Evolutionary conservation across 2,797 vertebrate species (phyloP), one percentile per base, ranked within the genome.

Genomic region (Sebastes umbrosus): DNA sequence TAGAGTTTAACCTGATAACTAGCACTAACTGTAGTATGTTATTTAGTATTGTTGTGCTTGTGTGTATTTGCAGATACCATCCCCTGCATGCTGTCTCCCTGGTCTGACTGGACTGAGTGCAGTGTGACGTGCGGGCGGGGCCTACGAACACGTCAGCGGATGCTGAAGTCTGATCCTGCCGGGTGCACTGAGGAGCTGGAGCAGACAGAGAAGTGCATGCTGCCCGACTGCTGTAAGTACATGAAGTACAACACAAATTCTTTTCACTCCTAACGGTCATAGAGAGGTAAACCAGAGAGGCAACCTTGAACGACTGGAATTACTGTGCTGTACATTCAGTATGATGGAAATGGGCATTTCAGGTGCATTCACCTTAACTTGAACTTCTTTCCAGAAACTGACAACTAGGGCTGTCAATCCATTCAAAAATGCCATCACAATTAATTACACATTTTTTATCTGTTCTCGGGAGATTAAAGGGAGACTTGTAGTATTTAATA

Each of bases 41-140:
- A 43, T 43, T 43, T 43, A 14, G 39, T 43, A 43, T 43, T 43
- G 5, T 16, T 43, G 39, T 43, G 39, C 39, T 43, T 43, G 39
- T 43, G 62, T 59, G 14, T 14, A 3, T 43, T 16, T 50, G 31
- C 84, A 94, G 93, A 93, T 5, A 77, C 82, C 57, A 68, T 90
- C 65, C 96, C 97, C 1, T 99, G 98, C 88, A 95, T 99, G 91
- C 88, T 97, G 70, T 98, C 98, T 0, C 96, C 96, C 0, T 99
- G 98, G 98, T 98, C 97, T 1, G 97, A 98, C 46, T 99, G 98
- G 98, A 97, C 96, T 0, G 96, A 96, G 77, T 99, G 98, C 79
- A 99, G 98, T 0, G 97, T 97, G 59, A 97, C 97, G 0, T 99
- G 98, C 13, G 98, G 98, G 27, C 96, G 96, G 62, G 98, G 98